A percentile compares a stretch with the other conserved stretches of the same genome.
phyloP scores from a whole-genome alignment of 2,888 invertebrate species.

The Drosophila setosimentum region DNA sequence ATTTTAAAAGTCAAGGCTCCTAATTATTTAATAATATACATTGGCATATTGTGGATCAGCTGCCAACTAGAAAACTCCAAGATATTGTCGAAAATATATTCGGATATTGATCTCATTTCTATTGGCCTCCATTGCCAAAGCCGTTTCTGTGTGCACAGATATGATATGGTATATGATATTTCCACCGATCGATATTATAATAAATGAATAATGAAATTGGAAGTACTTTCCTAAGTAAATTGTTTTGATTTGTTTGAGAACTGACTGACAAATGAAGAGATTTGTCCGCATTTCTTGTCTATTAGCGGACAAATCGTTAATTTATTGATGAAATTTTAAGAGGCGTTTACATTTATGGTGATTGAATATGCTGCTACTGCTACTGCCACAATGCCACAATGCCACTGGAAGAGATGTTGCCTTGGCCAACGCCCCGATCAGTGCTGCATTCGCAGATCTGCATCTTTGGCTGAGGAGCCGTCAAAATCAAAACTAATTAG shows the following conservation, averaged over 20 bases:
- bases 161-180: too few species aligned
- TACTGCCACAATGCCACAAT: neutral
- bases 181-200: neutral
- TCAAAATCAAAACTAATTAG: slow-evolving; percentile 82
- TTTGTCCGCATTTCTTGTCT: neutral
- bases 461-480: slow-evolving; percentile 1
- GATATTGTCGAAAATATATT: neutral
- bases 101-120: too few species aligned
- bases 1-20: neutral
- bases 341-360: neutral
- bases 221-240: neutral
- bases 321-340: neutral
- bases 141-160: too few species aligned
- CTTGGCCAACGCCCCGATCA: neutral
- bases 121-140: too few species aligned
- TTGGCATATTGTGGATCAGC: neutral
- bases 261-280: too few species aligned
- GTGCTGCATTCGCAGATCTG: slow-evolving; percentile 9
- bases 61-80: neutral
- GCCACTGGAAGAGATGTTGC: neutral
- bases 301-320: neutral
- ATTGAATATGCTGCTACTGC: slow-evolving; percentile 1
- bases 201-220: neutral
- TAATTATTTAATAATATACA: too few species aligned
- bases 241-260: too few species aligned